A percentile compares a stretch with the other conserved stretches of the same genome.
phyloP scores from a whole-genome alignment of 2,113 vertebrate genomes.

The Eretmochelys imbricata region DNA sequence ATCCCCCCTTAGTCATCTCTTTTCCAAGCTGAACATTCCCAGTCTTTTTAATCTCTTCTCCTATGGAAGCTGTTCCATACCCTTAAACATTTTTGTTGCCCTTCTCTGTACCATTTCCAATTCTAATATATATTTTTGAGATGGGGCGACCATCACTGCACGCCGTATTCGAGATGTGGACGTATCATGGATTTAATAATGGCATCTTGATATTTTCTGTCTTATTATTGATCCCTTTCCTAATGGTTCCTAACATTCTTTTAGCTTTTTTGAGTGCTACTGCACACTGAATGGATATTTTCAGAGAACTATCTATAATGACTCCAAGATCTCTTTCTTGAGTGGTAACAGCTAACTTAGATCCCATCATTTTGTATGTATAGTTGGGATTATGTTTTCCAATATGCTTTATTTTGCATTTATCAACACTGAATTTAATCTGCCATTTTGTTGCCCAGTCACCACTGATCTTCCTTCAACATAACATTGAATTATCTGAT shows the following conservation, averaged over 20 bases:
- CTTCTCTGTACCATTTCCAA: neutral
- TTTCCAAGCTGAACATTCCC: neutral
- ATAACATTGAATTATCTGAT: neutral
- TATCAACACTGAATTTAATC: neutral
- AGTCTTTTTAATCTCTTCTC: neutral
- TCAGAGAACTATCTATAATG: neutral
- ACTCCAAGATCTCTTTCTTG: neutral
- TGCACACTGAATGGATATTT: neutral
- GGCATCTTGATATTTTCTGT: neutral
- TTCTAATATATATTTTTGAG: neutral
- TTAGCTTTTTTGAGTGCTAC: neutral
- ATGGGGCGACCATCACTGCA: neutral
- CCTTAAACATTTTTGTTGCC: neutral
- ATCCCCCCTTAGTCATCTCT: neutral
- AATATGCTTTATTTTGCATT: neutral
- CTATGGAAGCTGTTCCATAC: neutral
- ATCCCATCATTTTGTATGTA: neutral
- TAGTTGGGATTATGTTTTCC: neutral
- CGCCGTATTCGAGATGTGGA: neutral
- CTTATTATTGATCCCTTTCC: neutral
- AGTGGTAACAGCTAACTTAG: neutral
- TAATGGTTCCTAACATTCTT: neutral
- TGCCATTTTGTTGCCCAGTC: neutral
- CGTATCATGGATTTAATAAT: neutral
- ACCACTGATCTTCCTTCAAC: neutral